Conservation (phyloP, 92 coral and sea anemone genomes). For the Chrysogorgia sp. region DNA sequence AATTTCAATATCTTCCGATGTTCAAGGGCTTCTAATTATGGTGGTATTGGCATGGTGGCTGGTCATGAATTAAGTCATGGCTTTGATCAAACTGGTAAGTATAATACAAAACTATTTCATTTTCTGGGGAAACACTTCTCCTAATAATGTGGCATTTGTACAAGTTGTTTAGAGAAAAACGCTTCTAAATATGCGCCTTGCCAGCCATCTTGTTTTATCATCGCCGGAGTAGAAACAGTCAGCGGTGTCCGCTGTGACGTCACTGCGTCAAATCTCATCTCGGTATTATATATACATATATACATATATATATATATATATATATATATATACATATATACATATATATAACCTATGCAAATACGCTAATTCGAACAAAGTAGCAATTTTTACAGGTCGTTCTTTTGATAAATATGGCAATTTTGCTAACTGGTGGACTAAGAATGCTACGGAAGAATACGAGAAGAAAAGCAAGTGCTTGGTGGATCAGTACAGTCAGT, state of each 20-base stretch:
- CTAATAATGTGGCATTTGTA: too few relatives aligned
- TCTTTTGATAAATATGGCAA: conserved; percentile 40
- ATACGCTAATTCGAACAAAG: not conserved
- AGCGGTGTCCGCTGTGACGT: too few relatives aligned
- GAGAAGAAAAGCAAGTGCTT: conserved; percentile 22
- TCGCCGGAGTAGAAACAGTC: too few relatives aligned
- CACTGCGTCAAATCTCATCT: too few relatives aligned
- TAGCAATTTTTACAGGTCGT: conserved; percentile 21
- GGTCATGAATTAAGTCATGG: conserved; percentile 43
- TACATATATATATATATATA: too few relatives aligned
- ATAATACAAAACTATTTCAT: not conserved
- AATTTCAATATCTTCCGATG: not conserved
- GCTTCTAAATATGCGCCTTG: too few relatives aligned
- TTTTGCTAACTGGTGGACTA: conserved; percentile 28
- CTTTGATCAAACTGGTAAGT: conserved; percentile 20
- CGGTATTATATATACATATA: too few relatives aligned
- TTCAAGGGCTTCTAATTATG: conserved; percentile 41
- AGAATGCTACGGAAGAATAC: conserved; percentile 12
- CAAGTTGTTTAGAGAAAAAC: too few relatives aligned
- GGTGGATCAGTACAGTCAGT: conserved; percentile 19
- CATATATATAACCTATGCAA: too few relatives aligned
- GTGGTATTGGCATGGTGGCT: conserved; percentile 35
- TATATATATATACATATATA: too few relatives aligned
- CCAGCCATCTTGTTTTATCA: too few relatives aligned
- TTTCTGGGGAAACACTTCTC: too few relatives aligned